phyloP scores from a whole-genome alignment of 2,888 invertebrate genomes.

The Pelosia muscerda region DNA sequence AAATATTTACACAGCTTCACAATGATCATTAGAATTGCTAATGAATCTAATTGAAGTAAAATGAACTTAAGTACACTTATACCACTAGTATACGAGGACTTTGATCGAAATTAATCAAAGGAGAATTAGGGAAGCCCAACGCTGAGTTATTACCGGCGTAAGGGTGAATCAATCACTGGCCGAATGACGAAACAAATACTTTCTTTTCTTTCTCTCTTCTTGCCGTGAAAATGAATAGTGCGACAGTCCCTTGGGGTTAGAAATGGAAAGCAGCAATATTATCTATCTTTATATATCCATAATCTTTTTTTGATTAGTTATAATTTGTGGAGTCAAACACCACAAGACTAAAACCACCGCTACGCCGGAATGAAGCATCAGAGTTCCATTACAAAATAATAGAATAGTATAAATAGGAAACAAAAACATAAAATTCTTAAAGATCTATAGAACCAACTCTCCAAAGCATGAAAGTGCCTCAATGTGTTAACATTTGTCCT shows the following conservation, averaged over 20 bases:
- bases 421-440: too few relatives aligned
- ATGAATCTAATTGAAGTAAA: neutral
- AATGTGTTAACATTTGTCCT: too few relatives aligned
- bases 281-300: neutral
- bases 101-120: conserved; percentile 73
- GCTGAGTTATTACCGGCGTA: conserved; percentile 53
- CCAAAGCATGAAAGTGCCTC: too few relatives aligned
- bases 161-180: conserved; percentile 62
- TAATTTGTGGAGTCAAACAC: too few relatives aligned
- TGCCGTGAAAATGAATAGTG: neutral
- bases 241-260: neutral
- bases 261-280: neutral
- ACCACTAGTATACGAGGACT: conserved; percentile 41
- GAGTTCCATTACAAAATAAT: too few relatives aligned
- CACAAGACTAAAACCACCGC: too few relatives aligned
- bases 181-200: conserved; percentile 49
- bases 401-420: too few relatives aligned
- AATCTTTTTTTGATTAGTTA: neutral
- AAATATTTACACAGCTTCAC: neutral
- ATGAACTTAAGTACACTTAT: conserved; percentile 41
- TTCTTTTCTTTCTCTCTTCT: conserved; percentile 24
- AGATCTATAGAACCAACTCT: too few relatives aligned
- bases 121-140: conserved; percentile 64
- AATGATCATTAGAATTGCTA: neutral
- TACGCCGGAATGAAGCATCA: too few relatives aligned